Conservation (phyloP, 1,140 invertebrate genomes). For the Arctopsyche grandis region DNA sequence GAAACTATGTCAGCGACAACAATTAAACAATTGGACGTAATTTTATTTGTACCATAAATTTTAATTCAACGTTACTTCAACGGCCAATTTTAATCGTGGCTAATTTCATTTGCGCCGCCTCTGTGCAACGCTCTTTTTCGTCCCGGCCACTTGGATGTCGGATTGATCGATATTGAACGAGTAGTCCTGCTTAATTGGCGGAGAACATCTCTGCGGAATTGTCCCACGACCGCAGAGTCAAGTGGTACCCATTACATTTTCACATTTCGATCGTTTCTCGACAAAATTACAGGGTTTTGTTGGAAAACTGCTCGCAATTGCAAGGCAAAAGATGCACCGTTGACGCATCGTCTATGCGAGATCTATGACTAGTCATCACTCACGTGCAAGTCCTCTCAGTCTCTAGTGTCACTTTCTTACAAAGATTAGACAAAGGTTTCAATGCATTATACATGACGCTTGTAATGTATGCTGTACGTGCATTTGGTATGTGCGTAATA, state of each 20-base stretch:
- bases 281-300: not conserved
- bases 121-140: not conserved
- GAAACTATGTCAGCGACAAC: not conserved
- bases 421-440: too few relatives aligned
- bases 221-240: conserved; percentile 28
- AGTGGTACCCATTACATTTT: not conserved
- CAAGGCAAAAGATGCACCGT: too few relatives aligned
- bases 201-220: not conserved
- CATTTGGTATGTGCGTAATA: too few relatives aligned
- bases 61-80: conserved; percentile 18
- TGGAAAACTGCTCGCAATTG: not conserved
- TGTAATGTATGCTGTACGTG: too few relatives aligned
- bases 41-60: conserved; percentile 34
- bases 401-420: too few relatives aligned
- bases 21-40: conserved; percentile 28
- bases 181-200: conserved; percentile 17
- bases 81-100: conserved; percentile 33
- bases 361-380: not conserved
- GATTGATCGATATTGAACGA: conserved; percentile 24
- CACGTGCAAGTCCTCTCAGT: too few relatives aligned
- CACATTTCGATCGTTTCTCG: not conserved
- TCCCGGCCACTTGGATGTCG: not conserved
- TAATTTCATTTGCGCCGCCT: conserved; percentile 35
- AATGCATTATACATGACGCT: too few relatives aligned
- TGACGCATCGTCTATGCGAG: not conserved